phyloP scores from a whole-genome alignment of 2,797 vertebrate species.

The Gadopsis marmoratus region DNA sequence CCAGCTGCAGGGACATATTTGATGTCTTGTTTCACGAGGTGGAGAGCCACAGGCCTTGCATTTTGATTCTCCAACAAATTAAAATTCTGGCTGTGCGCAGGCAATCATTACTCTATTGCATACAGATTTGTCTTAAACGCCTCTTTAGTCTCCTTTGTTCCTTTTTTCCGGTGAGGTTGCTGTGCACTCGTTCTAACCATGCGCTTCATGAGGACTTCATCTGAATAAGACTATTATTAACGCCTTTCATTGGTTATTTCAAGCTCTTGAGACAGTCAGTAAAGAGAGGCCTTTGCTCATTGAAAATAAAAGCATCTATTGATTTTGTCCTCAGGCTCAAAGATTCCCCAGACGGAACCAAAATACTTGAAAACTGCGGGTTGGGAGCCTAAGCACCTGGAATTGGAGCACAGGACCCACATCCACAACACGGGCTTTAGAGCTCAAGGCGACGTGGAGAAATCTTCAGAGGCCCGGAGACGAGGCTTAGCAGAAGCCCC shows the following conservation, averaged over 20 bases:
- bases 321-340: slow-evolving; percentile 47
- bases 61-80: slow-evolving; percentile 61
- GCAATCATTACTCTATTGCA: slow-evolving; percentile 55
- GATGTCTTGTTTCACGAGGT: slow-evolving; percentile 73
- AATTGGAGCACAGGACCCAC: slow-evolving; percentile 64
- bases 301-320: slow-evolving; percentile 46
- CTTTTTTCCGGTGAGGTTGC: slow-evolving; percentile 14
- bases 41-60: slow-evolving; percentile 54
- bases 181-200: slow-evolving; percentile 2
- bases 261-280: slow-evolving; percentile 36
- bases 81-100: slow-evolving; percentile 51
- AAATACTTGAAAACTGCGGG: slow-evolving; percentile 46
- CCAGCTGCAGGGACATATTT: slow-evolving; percentile 59
- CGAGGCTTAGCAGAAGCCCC: slow-evolving; percentile 69
- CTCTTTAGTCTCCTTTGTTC: slow-evolving; percentile 35
- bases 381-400: slow-evolving; percentile 61
- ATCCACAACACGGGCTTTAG: slow-evolving; percentile 73
- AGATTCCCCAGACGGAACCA: slow-evolving; percentile 26
- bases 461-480: slow-evolving; percentile 71
- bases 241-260: slow-evolving; percentile 23
- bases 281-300: slow-evolving; percentile 25
- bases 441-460: slow-evolving; percentile 69
- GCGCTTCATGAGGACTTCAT: background rate
- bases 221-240: slow-evolving; percentile 38
- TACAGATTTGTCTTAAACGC: slow-evolving; percentile 65